Conservation (phyloP, 2,797 vertebrate species). For the Acrossocheilus wenchowensis region DNA sequence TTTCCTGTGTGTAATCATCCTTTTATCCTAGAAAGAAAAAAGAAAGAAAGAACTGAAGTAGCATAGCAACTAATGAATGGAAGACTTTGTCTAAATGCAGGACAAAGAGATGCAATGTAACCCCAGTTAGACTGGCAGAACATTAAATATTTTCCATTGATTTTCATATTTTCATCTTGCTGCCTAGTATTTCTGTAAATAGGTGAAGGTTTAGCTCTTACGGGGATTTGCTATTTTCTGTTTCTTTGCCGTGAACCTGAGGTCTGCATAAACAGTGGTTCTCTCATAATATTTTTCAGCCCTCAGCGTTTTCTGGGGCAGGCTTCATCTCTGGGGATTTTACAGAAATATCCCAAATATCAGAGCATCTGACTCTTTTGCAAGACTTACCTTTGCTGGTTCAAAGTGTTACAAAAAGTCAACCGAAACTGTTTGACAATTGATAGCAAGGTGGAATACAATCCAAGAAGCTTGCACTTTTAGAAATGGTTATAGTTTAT, state of each 20-base stretch:
- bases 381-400: conserved; percentile 74
- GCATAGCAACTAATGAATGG: conserved; percentile 14
- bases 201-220: conserved; percentile 53
- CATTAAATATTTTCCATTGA: conserved; percentile 46
- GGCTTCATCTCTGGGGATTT: conserved; percentile 72
- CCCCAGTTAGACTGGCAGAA: conserved; percentile 26
- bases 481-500: conserved; percentile 58
- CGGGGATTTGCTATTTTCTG: conserved; percentile 48
- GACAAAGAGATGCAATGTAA: conserved; percentile 40
- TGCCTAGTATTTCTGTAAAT: conserved; percentile 48
- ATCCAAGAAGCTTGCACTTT: conserved; percentile 59
- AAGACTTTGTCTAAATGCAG: conserved; percentile 26
- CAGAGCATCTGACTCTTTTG: conserved; percentile 64
- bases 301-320: conserved; percentile 82
- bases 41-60: neutral
- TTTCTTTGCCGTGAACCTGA: conserved; percentile 70
- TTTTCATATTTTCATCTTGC: conserved; percentile 47
- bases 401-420: conserved; percentile 72
- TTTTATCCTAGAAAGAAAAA: neutral
- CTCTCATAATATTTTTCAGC: conserved; percentile 78
- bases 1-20: neutral
- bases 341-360: conserved; percentile 81
- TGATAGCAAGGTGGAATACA: conserved; percentile 65
- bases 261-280: conserved; percentile 78
- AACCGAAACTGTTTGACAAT: conserved; percentile 69